A percentile compares a stretch with the other conserved stretches of the same genome.
Evolutionary conservation across 64 coral and sea anemone species (phyloP).

Genomic region (Dendrophyllia cribrosa): DNA sequence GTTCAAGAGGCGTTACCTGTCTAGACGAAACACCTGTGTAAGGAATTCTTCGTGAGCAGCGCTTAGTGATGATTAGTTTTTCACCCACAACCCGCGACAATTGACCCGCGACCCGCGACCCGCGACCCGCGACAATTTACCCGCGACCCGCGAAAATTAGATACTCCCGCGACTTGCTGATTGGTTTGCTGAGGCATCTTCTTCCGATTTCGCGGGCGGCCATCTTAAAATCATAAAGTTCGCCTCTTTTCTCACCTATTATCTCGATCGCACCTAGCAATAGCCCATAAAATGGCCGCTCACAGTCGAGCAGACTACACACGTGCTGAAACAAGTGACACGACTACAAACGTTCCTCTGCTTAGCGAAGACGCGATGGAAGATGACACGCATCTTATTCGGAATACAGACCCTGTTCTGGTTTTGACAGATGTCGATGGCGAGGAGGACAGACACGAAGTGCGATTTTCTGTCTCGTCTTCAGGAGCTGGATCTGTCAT

Average conservation of each 20-base stretch:
- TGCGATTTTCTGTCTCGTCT: conserved; percentile 26
- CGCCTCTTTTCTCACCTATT: too few species aligned
- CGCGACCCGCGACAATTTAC: too few species aligned
- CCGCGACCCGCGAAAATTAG: too few species aligned
- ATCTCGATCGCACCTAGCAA: background rate
- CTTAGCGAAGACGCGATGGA: conserved; percentile 26
- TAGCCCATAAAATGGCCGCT: background rate
- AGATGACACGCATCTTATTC: background rate
- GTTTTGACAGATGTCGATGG: background rate
- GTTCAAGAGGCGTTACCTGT: too few species aligned
- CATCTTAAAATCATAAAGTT: conserved; percentile 3
- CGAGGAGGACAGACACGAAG: background rate
- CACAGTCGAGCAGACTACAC: conserved; percentile 27
- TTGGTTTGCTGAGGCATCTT: too few species aligned
- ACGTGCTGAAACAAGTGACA: conserved; percentile 8
- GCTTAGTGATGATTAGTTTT: too few species aligned
- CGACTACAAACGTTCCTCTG: conserved; percentile 21
- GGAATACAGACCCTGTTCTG: background rate
- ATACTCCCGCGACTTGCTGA: background rate
- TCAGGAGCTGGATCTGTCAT: background rate
- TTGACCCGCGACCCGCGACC: too few species aligned
- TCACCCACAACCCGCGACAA: too few species aligned
- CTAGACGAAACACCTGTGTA: too few species aligned
- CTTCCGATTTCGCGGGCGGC: background rate
- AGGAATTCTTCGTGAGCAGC: too few species aligned